These are phyloP conservation scores for Alethe diademata DNA, from an alignment of 2,113 vertebrate species.

Conservation along the genomic window DNA sequence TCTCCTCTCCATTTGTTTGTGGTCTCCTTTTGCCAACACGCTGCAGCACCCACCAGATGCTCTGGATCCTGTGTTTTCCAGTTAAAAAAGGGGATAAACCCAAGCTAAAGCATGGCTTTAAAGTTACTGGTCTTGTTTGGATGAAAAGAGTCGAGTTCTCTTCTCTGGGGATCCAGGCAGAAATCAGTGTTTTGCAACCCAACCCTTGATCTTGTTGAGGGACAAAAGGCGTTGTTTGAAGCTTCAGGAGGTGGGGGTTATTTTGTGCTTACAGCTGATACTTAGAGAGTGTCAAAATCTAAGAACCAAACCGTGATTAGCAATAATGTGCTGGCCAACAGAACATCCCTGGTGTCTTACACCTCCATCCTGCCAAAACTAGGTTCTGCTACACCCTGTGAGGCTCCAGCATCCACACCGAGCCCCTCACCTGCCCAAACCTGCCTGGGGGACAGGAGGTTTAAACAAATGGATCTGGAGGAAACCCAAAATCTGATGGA, in stretches of 20 bases:
- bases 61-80: neutral
- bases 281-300: neutral
- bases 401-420: neutral
- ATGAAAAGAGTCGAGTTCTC: neutral
- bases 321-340: neutral
- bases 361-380: neutral
- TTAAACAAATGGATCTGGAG: neutral
- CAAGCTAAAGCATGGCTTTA: neutral
- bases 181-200: neutral
- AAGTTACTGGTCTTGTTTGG: neutral
- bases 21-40: neutral
- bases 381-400: neutral
- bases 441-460: neutral
- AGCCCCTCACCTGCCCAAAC: neutral
- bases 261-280: neutral
- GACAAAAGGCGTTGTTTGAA: neutral
- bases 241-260: neutral
- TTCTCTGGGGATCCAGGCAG: neutral
- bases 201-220: neutral
- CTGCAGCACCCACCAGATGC: neutral
- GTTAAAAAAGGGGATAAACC: neutral
- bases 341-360: neutral
- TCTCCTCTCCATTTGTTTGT: neutral
- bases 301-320: neutral
- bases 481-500: neutral